A percentile compares a stretch with the other conserved stretches of the same genome.
phyloP scores from a whole-genome alignment of 2,113 vertebrate genomes.

The Rhinoderma darwinii region DNA sequence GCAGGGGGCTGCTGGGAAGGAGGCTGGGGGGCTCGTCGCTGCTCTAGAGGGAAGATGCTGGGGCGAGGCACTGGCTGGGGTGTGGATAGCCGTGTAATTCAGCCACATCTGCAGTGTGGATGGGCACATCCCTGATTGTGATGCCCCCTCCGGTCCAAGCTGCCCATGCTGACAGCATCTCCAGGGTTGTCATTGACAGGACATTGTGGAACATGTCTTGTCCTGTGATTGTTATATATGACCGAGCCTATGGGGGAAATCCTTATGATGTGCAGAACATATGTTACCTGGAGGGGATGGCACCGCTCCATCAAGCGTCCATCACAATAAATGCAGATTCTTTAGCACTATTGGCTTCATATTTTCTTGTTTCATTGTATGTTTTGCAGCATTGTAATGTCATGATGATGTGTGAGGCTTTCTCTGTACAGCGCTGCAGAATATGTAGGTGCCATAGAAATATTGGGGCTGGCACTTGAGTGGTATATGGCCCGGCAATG shows the following conservation, averaged over 20 bases:
- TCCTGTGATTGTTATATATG: neutral
- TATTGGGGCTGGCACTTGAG: too few relatives aligned
- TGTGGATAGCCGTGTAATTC: neutral
- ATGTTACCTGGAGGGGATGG: too few relatives aligned
- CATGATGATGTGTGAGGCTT: too few relatives aligned
- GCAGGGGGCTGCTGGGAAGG: slow-evolving; percentile 65
- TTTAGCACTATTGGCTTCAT: too few relatives aligned
- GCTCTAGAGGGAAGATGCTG: slow-evolving; percentile 55
- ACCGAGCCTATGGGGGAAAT: too few relatives aligned
- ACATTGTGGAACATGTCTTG: neutral
- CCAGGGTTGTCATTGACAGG: neutral
- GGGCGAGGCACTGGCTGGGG: neutral
- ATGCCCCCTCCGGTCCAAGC: neutral
- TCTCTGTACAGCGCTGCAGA: neutral
- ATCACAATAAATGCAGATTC: too few relatives aligned
- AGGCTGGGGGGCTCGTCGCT: slow-evolving; percentile 41
- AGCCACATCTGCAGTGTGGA: slow-evolving; percentile 8
- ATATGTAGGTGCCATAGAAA: neutral
- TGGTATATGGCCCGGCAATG: neutral
- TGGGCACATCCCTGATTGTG: neutral
- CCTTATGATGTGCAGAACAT: too few relatives aligned
- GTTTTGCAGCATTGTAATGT: too few relatives aligned
- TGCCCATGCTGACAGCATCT: neutral
- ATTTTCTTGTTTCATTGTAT: too few relatives aligned
- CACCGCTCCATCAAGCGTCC: too few relatives aligned